Conservation (phyloP, 2,113 vertebrate genomes). For the Cyanoramphus novaezelandiae region DNA sequence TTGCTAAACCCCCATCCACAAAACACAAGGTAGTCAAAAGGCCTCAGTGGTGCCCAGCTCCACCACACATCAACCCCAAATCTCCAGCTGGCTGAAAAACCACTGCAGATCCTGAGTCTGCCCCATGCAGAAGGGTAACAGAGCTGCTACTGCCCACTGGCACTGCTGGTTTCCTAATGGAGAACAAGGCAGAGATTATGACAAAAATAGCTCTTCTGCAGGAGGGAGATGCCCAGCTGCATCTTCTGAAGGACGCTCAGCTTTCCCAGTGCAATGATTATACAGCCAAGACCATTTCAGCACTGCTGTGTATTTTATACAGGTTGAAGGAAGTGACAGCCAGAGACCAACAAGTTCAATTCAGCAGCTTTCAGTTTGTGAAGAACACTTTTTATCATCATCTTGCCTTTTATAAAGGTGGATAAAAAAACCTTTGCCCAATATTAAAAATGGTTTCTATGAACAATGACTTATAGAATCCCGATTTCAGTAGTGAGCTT, state of each 20-base stretch:
- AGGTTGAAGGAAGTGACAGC: background rate
- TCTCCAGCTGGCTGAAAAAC: background rate
- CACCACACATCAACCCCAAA: background rate
- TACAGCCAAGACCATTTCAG: background rate
- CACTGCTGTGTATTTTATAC: background rate
- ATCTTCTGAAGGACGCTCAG: background rate
- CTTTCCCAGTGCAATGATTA: background rate
- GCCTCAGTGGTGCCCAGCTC: rapidly evolving
- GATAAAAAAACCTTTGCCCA: background rate
- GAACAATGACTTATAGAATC: background rate
- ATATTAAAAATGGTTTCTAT: background rate
- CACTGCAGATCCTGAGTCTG: background rate
- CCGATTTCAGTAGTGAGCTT: background rate
- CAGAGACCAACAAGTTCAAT: background rate
- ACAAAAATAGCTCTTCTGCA: background rate
- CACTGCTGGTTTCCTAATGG: background rate
- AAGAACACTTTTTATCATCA: background rate
- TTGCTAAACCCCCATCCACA: background rate
- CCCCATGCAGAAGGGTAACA: background rate
- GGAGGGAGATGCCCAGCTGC: background rate
- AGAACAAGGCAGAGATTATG: background rate
- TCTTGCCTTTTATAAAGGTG: background rate
- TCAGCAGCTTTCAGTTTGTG: background rate
- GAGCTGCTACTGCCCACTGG: background rate
- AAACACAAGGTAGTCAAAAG: background rate